Evolutionary conservation across 23 tunicate species (phyloP).

Genomic region (Halocynthia aurantium): DNA sequence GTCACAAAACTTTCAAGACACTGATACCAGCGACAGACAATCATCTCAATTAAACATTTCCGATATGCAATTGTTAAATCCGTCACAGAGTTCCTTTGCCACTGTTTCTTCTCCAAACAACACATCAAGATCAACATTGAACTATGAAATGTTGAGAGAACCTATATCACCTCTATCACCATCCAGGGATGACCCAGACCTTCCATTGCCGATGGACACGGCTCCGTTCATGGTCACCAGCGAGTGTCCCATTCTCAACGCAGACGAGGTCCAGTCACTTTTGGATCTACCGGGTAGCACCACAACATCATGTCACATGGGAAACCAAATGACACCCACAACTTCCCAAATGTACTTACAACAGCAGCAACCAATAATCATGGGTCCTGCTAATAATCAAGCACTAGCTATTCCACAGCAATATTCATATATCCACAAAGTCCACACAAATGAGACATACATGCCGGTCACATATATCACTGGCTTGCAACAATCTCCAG

Average conservation of each 20-base stretch:
- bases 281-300: slow-evolving; percentile 21
- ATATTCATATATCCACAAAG: background rate
- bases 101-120: too few species aligned
- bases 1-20: too few species aligned
- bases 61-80: too few species aligned
- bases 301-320: background rate
- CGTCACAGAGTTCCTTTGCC: too few species aligned
- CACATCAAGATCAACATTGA: too few species aligned
- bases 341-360: background rate
- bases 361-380: background rate
- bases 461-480: background rate
- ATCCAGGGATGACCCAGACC: slow-evolving; percentile 18
- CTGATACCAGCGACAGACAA: too few species aligned
- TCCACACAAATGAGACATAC: background rate
- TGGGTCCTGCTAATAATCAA: too few species aligned
- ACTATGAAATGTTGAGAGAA: too few species aligned
- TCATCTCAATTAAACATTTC: too few species aligned
- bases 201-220: slow-evolving; percentile 16
- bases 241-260: slow-evolving; percentile 81
- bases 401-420: background rate
- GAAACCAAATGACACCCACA: background rate
- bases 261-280: slow-evolving; percentile 71
- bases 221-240: slow-evolving; percentile 34
- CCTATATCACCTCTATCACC: slow-evolving; percentile 12
- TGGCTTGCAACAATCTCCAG: background rate